phyloP scores from a whole-genome alignment of 1,140 invertebrate species.

The Hypsibius dujardini region DNA sequence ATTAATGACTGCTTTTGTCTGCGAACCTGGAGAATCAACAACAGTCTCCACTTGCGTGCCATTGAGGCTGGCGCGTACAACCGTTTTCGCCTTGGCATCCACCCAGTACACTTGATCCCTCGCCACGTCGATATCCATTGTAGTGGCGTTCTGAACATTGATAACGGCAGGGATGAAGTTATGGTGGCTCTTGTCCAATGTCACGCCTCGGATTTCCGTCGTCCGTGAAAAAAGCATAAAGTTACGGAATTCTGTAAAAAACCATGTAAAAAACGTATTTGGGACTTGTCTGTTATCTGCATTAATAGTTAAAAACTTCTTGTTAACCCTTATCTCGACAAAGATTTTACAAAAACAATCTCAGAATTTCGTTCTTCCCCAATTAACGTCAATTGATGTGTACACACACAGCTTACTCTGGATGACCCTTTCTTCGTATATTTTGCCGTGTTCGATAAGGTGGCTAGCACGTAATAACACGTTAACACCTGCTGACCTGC shows the following conservation, averaged over 20 bases:
- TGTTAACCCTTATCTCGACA: too few relatives aligned
- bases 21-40: constrained; percentile 45
- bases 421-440: too few relatives aligned
- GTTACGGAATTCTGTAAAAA: background rate
- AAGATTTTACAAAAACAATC: too few relatives aligned
- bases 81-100: constrained; percentile 52
- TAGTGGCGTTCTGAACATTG: constrained; percentile 42
- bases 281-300: too few relatives aligned
- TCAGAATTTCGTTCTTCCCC: too few relatives aligned
- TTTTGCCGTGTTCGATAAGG: too few relatives aligned
- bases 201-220: constrained; percentile 63
- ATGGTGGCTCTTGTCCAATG: constrained; percentile 50
- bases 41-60: constrained; percentile 48
- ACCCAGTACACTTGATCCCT: constrained; percentile 56
- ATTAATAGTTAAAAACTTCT: too few relatives aligned
- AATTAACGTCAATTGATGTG: too few relatives aligned
- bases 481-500: background rate
- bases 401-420: too few relatives aligned
- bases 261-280: background rate
- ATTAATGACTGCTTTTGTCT: too few relatives aligned
- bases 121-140: constrained; percentile 49
- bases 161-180: constrained; percentile 58
- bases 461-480: too few relatives aligned
- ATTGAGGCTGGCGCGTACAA: constrained; percentile 48
- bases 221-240: constrained; percentile 51